Evolutionary conservation across 2,888 invertebrate genomes (phyloP).

Genomic region (Lamellibrachia satsuma): DNA sequence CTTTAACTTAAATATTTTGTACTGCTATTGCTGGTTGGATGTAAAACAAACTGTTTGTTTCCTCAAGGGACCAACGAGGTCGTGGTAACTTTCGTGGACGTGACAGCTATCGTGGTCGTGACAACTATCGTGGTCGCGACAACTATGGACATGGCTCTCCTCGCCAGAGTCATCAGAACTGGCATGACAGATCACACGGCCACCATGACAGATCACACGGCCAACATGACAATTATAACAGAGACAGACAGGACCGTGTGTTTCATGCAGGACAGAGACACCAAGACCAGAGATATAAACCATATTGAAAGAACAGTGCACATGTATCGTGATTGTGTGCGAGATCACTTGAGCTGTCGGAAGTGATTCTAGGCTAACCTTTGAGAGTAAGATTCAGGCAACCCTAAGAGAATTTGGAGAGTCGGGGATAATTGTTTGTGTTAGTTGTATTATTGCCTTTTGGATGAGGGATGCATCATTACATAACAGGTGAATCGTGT

Average conservation of each 20-base stretch:
- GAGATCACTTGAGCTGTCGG: background rate
- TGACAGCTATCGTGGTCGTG: background rate
- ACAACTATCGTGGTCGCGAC: background rate
- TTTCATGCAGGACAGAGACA: background rate
- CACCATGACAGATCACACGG: background rate
- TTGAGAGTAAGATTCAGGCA: no score
- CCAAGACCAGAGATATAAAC: background rate
- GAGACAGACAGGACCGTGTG: background rate
- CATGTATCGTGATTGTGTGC: background rate
- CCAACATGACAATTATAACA: background rate
- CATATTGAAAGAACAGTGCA: background rate
- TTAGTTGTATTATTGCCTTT: no score
- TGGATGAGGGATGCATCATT: no score
- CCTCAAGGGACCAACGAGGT: background rate
- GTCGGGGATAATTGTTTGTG: no score
- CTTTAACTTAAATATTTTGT: background rate
- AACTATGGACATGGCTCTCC: background rate
- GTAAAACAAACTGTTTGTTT: background rate
- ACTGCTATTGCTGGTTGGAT: background rate
- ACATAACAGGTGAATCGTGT: no score
- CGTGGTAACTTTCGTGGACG: background rate
- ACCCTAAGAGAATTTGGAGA: no score
- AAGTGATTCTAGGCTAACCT: background rate
- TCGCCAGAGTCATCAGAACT: background rate
- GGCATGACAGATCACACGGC: background rate